Conservation (phyloP, 2,888 invertebrate species). For the Synergus laeviventris region DNA sequence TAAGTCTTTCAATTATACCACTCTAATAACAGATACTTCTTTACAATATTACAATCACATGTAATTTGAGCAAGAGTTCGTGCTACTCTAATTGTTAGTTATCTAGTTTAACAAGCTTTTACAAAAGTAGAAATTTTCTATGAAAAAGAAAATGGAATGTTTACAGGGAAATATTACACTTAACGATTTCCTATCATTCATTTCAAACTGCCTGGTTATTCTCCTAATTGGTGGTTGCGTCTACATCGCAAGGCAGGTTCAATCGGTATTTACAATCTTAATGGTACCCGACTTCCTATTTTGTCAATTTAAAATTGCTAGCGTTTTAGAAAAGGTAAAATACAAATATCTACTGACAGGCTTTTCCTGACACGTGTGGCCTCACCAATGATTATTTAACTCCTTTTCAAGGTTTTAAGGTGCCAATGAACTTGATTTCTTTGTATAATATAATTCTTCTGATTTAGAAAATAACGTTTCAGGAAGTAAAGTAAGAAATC, state of each 20-base stretch:
- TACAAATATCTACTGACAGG: not conserved
- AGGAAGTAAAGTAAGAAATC: not conserved
- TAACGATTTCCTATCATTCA: slow-evolving; percentile 19
- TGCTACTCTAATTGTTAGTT: slow-evolving; percentile 5
- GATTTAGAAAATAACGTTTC: not conserved
- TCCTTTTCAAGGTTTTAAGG: slow-evolving; percentile 8
- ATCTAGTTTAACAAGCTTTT: not conserved
- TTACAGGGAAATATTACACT: slow-evolving; percentile 23
- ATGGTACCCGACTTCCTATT: slow-evolving; percentile 21
- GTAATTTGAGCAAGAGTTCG: not conserved
- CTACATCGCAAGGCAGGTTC: not conserved
- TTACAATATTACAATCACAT: slow-evolving; percentile 1
- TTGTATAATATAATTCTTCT: not conserved
- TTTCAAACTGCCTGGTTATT: slow-evolving; percentile 22
- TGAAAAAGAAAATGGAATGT: slow-evolving; percentile 1
- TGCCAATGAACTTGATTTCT: slow-evolving; percentile 12
- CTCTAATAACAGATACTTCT: not conserved
- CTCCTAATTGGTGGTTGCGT: slow-evolving; percentile 18
- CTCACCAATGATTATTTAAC: not conserved
- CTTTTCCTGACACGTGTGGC: slow-evolving; percentile 30
- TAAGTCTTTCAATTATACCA: not conserved
- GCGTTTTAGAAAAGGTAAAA: not conserved
- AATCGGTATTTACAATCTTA: slow-evolving; percentile 7
- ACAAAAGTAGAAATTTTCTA: not conserved
- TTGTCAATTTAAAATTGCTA: slow-evolving; percentile 25